Percentiles rank a stretch among this genome's conserved stretches.
Conservation (phyloP, 1,140 invertebrate genomes). For the Penaeus vannamei region DNA sequence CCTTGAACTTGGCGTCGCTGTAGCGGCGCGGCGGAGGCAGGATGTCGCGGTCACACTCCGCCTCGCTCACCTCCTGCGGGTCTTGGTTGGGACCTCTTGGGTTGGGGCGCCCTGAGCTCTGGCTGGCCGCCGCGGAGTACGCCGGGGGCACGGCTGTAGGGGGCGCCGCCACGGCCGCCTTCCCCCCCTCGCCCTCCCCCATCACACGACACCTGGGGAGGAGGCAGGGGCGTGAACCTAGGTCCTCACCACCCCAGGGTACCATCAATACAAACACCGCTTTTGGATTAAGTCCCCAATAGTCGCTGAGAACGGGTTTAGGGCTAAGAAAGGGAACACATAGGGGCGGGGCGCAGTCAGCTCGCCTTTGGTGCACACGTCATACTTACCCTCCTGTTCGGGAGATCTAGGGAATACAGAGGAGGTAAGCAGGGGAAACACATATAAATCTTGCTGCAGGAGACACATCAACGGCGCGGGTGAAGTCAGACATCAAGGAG, state of each 20-base stretch:
- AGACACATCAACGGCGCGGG: no score
- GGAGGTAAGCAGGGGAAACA: no score
- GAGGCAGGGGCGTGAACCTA: slow-evolving; percentile 60
- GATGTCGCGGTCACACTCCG: slow-evolving; percentile 57
- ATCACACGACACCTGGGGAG: slow-evolving; percentile 62
- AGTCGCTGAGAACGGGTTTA: not conserved
- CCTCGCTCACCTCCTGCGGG: slow-evolving; percentile 53
- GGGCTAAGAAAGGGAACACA: not conserved
- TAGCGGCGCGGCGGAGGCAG: slow-evolving; percentile 53
- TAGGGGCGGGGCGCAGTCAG: no score
- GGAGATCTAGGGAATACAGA: no score
- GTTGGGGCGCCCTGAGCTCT: slow-evolving; percentile 48
- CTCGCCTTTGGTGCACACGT: no score
- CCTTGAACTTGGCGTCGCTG: slow-evolving; percentile 58
- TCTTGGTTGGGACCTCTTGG: slow-evolving; percentile 58
- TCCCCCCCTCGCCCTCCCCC: slow-evolving; percentile 41
- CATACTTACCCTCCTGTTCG: no score
- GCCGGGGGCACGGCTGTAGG: slow-evolving; percentile 43
- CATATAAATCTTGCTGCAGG: no score
- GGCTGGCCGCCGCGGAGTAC: slow-evolving; percentile 48
- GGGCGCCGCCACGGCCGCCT: slow-evolving; percentile 9
- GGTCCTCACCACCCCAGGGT: slow-evolving; percentile 63
- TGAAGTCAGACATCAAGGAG: no score
- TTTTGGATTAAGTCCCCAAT: not conserved
- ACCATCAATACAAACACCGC: slow-evolving; percentile 45